Evolutionary conservation across 1,140 invertebrate genomes (phyloP).

Genomic region (Macrobrachium rosenbergii): DNA sequence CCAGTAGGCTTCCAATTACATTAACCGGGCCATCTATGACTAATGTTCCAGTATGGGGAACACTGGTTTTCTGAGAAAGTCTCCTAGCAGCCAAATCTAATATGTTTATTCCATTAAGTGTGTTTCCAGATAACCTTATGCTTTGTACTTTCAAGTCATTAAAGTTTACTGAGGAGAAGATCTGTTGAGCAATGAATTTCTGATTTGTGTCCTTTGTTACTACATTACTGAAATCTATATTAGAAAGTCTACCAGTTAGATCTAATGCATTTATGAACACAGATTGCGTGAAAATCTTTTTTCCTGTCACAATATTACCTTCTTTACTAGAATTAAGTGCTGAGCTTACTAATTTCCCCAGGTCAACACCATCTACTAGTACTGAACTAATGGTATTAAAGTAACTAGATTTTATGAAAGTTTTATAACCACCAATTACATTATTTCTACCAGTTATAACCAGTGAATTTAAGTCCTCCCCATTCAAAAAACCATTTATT

Average conservation of each 20-base stretch:
- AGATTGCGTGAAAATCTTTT: constrained; percentile 25
- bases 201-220: constrained; percentile 38
- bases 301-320: constrained; percentile 20
- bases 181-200: constrained; percentile 36
- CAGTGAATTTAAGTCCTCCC: background rate
- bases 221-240: constrained; percentile 46
- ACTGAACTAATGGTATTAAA: background rate
- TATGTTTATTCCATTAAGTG: constrained; percentile 44
- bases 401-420: constrained; percentile 11
- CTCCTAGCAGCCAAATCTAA: background rate
- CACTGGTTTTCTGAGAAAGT: constrained; percentile 17
- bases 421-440: constrained; percentile 16
- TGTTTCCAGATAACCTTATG: constrained; percentile 7
- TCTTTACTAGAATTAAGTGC: constrained; percentile 30
- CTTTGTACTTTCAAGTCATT: background rate
- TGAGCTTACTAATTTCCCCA: background rate
- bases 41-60: constrained; percentile 11
- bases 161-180: constrained; percentile 9
- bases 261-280: background rate
- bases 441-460: constrained; percentile 1
- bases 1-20: constrained; percentile 18
- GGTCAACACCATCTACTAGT: constrained; percentile 30
- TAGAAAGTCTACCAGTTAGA: constrained; percentile 16
- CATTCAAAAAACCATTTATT: constrained; percentile 28
- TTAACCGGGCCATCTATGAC: constrained; percentile 28